Evolutionary conservation across 2,113 vertebrate species (phyloP).

Genomic region (Callopanchax toddi): DNA sequence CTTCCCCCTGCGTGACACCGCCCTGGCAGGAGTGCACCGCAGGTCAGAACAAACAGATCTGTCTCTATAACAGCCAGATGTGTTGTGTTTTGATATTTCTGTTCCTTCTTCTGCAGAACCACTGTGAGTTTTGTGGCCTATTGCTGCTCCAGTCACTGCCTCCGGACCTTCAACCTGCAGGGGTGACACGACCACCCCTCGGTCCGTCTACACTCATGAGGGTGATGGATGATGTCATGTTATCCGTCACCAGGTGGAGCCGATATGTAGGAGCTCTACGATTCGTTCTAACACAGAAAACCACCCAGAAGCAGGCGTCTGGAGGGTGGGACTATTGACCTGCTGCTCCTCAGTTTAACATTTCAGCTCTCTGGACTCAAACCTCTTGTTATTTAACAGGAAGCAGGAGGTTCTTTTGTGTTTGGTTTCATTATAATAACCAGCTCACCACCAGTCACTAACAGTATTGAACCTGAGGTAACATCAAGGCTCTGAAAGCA

Average conservation of each 20-base stretch:
- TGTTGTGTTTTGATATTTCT: not conserved
- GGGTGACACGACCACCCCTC: conserved; percentile 74
- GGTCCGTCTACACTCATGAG: not conserved
- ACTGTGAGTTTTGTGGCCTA: conserved; percentile 95
- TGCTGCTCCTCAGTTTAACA: not conserved
- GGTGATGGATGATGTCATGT: not conserved
- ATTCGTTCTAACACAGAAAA: too few species aligned
- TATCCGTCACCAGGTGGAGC: not conserved
- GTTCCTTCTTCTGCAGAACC: conserved; percentile 76
- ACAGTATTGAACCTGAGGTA: conserved; percentile 18
- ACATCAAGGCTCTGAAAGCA: conserved; percentile 10
- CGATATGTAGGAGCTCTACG: too few species aligned
- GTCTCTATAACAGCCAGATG: not conserved
- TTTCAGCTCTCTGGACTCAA: conserved; percentile 6
- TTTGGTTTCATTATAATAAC: not conserved
- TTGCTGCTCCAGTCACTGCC: conserved; percentile 95
- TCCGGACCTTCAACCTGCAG: conserved; percentile 92
- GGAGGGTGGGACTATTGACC: not conserved
- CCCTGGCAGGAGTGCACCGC: conserved; percentile 92
- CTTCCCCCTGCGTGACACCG: conserved; percentile 91
- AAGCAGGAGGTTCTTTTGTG: too few species aligned
- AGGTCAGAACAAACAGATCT: conserved; percentile 79
- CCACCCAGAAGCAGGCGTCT: too few species aligned
- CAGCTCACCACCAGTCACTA: too few species aligned
- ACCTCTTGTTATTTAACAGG: not conserved